Base-by-base conservation (phyloP, 2,888 invertebrate species). In the Pyrrhosoma nymphula region DNA sequence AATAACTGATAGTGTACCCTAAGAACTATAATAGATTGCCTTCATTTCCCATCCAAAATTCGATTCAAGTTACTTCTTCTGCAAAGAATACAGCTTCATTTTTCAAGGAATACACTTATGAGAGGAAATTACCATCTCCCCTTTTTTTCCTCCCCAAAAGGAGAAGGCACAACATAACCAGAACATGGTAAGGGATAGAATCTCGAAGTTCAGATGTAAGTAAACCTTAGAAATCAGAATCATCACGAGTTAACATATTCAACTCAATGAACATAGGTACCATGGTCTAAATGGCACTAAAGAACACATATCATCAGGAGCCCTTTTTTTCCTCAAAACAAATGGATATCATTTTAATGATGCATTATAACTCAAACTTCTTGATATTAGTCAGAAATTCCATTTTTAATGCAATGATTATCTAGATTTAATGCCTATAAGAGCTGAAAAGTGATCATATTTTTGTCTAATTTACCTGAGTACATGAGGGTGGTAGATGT, bases 241-340 rank as follows among this genome's bases (percentile, higher is more conserved):
- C n/a, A n/a, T 82, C 1, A 82, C 16, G 30, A 16, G 0, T 35
- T 23, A 6, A 35, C 30, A 2, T 16, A 82, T 35, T 82, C 4
- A 82, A 26, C 35, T 35, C 30, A 14, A n/a, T 10, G 12, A 35
- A 4, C 82, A 82, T 35, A n/a, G n/a, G n/a, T n/a, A 23, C 82
- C 35, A 35, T 82, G 10, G 35, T 82, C 14, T 14, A 35, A 35
- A 82, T 35, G 0, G 14, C n/a, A n/a, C 35, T 30, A 82, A 14
- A 82, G 1, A 35, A 82, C 14, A 91, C 93, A 93, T 93, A 93
- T 93, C 93, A 93, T 26, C 39, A 89, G 55, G 35, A 47, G 26
- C 18, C 93, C 69, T 47, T 47, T 69, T 47, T 23, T 20, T 0
- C 26, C 63, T 18, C 47, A 75, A 69, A 69, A 35, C 35, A 93